These are phyloP conservation scores for Microctenopoma lineatum DNA, from an alignment of 2,797 vertebrate genomes.

Conservation along the genomic window DNA sequence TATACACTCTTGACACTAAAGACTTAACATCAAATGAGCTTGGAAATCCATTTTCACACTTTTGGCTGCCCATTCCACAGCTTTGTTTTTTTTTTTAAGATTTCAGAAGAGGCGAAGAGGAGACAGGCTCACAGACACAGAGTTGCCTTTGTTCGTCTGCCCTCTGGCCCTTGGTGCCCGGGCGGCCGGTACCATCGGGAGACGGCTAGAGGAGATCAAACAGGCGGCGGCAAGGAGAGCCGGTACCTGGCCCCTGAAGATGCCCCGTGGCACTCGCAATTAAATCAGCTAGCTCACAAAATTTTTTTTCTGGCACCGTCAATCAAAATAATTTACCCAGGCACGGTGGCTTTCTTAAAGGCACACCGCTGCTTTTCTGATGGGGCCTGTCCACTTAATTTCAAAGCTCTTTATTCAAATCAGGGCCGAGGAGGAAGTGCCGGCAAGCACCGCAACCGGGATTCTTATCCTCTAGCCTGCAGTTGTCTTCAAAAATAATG, in stretches of 20 bases:
- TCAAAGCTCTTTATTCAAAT: conserved; percentile 88
- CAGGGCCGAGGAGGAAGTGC: conserved; percentile 80
- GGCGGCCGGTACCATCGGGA: conserved; percentile 86
- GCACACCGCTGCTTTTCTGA: conserved; percentile 82
- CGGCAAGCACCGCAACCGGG: conserved; percentile 69
- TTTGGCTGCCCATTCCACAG: conserved; percentile 90
- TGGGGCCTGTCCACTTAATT: conserved; percentile 86
- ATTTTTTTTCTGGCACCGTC: conserved; percentile 87
- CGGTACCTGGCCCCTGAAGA: conserved; percentile 91
- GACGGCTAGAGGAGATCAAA: conserved; percentile 87
- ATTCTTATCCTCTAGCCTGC: conserved; percentile 84
- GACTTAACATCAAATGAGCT: conserved; percentile 97
- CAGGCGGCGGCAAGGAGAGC: conserved; percentile 73
- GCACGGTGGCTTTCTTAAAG: conserved; percentile 86
- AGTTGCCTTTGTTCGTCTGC: conserved; percentile 94
- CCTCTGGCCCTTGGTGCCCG: conserved; percentile 93
- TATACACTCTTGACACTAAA: conserved; percentile 91
- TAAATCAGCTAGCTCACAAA: conserved; percentile 86
- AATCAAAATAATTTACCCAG: conserved; percentile 94
- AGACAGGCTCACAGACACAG: conserved; percentile 89
- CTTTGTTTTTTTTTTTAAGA: conserved; percentile 84
- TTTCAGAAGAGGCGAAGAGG: conserved; percentile 59
- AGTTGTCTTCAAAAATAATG: conserved; percentile 84
- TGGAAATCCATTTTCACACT: conserved; percentile 96
- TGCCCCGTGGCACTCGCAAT: conserved; percentile 93